Percentiles rank a stretch among this genome's conserved stretches.
phyloP scores from a whole-genome alignment of 2,888 invertebrate species.

The Ennomos fuscantarius region DNA sequence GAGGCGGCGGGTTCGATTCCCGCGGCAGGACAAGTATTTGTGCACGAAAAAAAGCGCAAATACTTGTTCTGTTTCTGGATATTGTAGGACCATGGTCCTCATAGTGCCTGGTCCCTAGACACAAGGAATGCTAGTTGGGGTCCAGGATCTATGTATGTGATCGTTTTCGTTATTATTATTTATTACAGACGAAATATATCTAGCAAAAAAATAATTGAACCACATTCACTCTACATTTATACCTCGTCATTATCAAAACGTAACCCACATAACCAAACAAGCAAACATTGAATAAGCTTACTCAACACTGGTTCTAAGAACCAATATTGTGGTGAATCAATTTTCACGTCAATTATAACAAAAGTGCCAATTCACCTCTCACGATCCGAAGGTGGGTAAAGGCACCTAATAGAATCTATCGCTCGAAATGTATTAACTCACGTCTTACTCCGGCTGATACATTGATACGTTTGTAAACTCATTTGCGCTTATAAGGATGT shows the following conservation, averaged over 20 bases:
- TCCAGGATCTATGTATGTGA: too few species aligned
- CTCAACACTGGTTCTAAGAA: conserved; percentile 1
- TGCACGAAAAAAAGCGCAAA: too few species aligned
- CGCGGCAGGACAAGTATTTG: too few species aligned
- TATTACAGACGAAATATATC: too few species aligned
- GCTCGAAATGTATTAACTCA: conserved; percentile 33
- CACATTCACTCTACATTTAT: neutral
- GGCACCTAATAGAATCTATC: conserved; percentile 27
- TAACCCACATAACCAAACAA: neutral
- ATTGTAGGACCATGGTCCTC: too few species aligned
- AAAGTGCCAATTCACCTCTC: conserved; percentile 50
- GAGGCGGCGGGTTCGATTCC: too few species aligned
- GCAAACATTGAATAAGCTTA: conserved; percentile 1
- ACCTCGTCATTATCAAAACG: neutral
- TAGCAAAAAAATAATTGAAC: too few species aligned
- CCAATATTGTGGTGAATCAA: conserved; percentile 44
- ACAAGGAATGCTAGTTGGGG: too few species aligned
- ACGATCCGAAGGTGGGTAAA: conserved; percentile 27
- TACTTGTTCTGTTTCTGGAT: too few species aligned
- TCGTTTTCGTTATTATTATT: too few species aligned
- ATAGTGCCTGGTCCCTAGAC: too few species aligned
- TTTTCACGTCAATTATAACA: conserved; percentile 45
- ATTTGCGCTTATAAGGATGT: neutral
- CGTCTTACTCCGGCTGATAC: conserved; percentile 4
- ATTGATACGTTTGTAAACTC: conserved; percentile 11